Percentiles rank a stretch among this genome's conserved stretches.
phyloP scores from a whole-genome alignment of 2,888 invertebrate species.

The Campaea margaritaria region DNA sequence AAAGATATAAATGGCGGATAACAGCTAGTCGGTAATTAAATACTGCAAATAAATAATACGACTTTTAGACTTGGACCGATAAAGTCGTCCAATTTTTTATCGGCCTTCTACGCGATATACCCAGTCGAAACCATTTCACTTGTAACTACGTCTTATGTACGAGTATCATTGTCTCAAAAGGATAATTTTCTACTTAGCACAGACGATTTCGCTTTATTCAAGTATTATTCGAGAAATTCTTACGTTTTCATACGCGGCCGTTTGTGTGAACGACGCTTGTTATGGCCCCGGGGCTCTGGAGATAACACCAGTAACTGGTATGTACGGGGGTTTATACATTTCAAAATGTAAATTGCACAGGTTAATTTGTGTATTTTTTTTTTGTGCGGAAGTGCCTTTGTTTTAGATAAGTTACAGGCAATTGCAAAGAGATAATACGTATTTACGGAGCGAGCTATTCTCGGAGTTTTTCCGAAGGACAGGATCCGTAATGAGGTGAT shows the following conservation, averaged over 20 bases:
- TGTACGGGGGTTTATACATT: background rate
- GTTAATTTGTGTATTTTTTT: background rate
- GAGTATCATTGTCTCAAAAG: slow-evolving; percentile 57
- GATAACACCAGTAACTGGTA: slow-evolving; percentile 37
- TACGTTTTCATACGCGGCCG: slow-evolving; percentile 41
- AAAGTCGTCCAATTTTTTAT: background rate
- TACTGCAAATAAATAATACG: too few relatives aligned
- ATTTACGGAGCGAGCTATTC: too few relatives aligned
- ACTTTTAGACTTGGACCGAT: background rate
- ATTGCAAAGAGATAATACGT: too few relatives aligned
- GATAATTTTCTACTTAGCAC: slow-evolving; percentile 60
- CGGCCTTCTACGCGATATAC: background rate
- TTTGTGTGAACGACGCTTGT: slow-evolving; percentile 42
- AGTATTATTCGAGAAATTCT: slow-evolving; percentile 52
- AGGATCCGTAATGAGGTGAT: too few relatives aligned
- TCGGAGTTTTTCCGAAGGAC: too few relatives aligned
- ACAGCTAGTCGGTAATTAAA: too few relatives aligned
- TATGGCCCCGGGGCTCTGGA: slow-evolving; percentile 40
- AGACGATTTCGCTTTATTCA: slow-evolving; percentile 57
- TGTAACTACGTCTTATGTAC: slow-evolving; percentile 16
- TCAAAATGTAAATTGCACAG: background rate
- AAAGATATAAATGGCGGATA: too few relatives aligned
- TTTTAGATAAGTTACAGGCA: too few relatives aligned
- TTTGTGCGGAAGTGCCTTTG: too few relatives aligned
- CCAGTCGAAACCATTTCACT: slow-evolving; percentile 5